phyloP scores from a whole-genome alignment of 2,113 vertebrate genomes.

The Candoia aspera region DNA sequence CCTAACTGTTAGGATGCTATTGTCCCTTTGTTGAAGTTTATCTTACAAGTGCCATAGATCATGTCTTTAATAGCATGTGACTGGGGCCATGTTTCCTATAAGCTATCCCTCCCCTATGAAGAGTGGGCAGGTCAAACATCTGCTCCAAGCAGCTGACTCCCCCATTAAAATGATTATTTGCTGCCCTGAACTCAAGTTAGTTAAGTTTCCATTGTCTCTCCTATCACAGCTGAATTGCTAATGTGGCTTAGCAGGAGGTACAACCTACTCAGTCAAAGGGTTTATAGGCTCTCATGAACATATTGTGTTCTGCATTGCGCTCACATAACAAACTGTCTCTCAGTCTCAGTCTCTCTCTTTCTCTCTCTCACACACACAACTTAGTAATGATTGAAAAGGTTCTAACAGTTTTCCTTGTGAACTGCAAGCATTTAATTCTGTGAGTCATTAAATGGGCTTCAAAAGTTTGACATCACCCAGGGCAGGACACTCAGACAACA shows the following conservation, averaged over 20 bases:
- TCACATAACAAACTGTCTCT: conserved; percentile 15
- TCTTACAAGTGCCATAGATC: conserved; percentile 10
- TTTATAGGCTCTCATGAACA: background rate
- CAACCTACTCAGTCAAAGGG: background rate
- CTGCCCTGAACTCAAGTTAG: conserved; percentile 31
- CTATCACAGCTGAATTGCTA: background rate
- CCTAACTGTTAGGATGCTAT: too few species aligned
- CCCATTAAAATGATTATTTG: conserved; percentile 40
- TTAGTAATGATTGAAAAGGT: background rate
- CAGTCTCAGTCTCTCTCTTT: background rate
- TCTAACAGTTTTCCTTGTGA: background rate
- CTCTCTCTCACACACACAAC: background rate
- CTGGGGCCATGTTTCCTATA: background rate
- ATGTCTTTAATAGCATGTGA: background rate
- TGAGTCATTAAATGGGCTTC: background rate
- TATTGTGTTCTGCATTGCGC: conserved; percentile 4
- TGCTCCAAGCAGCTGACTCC: conserved; percentile 52
- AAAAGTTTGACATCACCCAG: background rate
- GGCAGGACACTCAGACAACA: background rate
- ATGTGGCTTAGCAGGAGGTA: conserved; percentile 19
- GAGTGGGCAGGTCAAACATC: conserved; percentile 46
- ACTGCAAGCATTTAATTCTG: background rate
- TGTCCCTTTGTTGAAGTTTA: background rate
- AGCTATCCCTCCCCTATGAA: conserved; percentile 34
- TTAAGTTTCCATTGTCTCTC: conserved; percentile 27